Conservation (phyloP, 2,113 vertebrate genomes). For the Acrocephalus arundinaceus region DNA sequence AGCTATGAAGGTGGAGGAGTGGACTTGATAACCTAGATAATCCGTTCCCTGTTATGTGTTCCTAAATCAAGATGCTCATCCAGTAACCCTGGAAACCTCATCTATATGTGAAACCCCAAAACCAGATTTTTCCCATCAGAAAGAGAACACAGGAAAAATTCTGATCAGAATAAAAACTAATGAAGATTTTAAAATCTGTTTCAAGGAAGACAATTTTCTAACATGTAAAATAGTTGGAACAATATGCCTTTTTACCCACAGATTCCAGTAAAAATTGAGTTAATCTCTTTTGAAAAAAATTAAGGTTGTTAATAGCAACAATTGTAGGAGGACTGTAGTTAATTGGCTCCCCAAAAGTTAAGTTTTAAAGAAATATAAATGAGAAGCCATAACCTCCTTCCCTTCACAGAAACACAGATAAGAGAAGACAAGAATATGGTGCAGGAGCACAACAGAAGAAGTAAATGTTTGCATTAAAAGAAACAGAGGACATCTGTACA, state of each 20-base stretch:
- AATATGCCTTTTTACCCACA: neutral
- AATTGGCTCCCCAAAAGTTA: neutral
- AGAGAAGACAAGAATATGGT: neutral
- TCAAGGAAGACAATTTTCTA: neutral
- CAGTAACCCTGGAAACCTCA: neutral
- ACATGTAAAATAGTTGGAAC: neutral
- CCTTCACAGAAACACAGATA: neutral
- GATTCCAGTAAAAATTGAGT: neutral
- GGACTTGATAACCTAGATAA: neutral
- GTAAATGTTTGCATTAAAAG: slow-evolving; percentile 25
- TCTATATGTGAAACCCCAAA: neutral
- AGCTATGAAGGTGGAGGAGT: neutral
- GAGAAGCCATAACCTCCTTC: neutral
- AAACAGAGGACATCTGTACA: neutral
- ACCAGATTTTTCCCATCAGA: neutral
- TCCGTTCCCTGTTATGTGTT: neutral
- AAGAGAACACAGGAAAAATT: neutral
- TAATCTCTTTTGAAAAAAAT: neutral
- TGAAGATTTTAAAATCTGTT: neutral
- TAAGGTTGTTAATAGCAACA: neutral
- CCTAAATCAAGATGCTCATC: neutral
- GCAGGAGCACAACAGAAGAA: neutral
- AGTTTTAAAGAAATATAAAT: slow-evolving; percentile 26
- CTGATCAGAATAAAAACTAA: neutral
- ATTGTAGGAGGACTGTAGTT: neutral